Conservation (phyloP, 1,140 invertebrate species). For the Tenebrio molitor region DNA sequence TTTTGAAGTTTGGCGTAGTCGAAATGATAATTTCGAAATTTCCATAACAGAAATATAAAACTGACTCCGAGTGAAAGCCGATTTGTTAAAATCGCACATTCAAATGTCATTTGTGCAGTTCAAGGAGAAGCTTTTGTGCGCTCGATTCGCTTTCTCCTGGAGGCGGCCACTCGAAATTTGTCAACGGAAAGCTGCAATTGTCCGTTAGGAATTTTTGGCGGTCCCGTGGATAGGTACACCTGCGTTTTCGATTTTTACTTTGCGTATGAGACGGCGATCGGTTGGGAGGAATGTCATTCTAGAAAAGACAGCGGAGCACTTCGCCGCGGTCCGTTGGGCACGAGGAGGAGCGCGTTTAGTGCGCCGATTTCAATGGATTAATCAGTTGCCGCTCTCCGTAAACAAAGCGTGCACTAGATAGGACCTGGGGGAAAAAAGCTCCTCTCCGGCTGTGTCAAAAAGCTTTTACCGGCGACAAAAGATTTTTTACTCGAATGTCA, state of each 20-base stretch:
- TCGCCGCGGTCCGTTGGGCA: conserved; percentile 54
- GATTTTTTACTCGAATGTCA: conserved; percentile 63
- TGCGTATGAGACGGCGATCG: conserved; percentile 1
- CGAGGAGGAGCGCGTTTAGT: conserved; percentile 47
- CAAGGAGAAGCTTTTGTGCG: no score
- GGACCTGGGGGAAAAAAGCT: conserved; percentile 57
- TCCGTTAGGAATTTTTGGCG: conserved; percentile 10
- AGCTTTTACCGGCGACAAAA: conserved; percentile 66
- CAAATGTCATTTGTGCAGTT: no score
- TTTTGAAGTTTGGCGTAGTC: no score
- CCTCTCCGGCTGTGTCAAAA: conserved; percentile 64
- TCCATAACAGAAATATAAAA: no score
- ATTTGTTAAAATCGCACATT: no score
- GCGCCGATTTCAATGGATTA: conserved; percentile 62
- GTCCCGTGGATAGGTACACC: not conserved
- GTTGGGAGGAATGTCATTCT: conserved; percentile 52
- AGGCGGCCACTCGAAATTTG: no score
- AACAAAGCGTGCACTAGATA: conserved; percentile 58
- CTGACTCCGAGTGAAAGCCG: no score
- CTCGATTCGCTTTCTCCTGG: no score
- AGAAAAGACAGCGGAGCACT: conserved; percentile 49
- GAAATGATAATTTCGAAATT: no score
- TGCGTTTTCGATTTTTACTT: not conserved
- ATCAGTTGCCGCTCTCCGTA: conserved; percentile 60
- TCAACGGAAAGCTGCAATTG: no score